Conservation (phyloP, 1,140 invertebrate species). For the Mercenaria mercenaria region DNA sequence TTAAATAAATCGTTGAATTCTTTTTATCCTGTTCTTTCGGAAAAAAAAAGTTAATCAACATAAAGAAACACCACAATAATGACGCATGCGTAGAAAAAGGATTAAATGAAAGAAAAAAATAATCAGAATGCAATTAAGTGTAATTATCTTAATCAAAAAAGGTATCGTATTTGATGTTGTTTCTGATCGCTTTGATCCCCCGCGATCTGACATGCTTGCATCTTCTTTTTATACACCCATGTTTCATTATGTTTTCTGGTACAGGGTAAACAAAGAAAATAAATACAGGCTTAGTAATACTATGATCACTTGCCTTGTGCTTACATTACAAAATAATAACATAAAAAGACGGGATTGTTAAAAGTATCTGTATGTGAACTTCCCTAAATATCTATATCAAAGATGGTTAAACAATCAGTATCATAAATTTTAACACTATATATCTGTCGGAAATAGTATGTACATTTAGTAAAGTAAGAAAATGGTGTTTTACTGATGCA, state of each 20-base stretch:
- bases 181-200: background rate
- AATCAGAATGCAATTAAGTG: conserved; percentile 12
- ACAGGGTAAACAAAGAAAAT: background rate
- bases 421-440: no score
- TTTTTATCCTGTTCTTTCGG: background rate
- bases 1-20: background rate
- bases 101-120: conserved; percentile 30
- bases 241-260: background rate
- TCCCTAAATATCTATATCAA: no score
- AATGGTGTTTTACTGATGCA: no score
- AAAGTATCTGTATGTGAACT: no score
- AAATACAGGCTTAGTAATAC: no score
- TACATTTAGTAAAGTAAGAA: no score
- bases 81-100: conserved; percentile 1
- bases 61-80: background rate
- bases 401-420: no score
- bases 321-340: no score
- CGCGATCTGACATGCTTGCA: conserved; percentile 1
- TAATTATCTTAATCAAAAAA: conserved; percentile 21
- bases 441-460: no score
- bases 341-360: no score
- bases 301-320: no score
- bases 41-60: background rate
- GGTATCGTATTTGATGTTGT: conserved; percentile 34
- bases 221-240: background rate